phyloP scores from a whole-genome alignment of 2,888 invertebrate genomes.

The Eulithis testata region DNA sequence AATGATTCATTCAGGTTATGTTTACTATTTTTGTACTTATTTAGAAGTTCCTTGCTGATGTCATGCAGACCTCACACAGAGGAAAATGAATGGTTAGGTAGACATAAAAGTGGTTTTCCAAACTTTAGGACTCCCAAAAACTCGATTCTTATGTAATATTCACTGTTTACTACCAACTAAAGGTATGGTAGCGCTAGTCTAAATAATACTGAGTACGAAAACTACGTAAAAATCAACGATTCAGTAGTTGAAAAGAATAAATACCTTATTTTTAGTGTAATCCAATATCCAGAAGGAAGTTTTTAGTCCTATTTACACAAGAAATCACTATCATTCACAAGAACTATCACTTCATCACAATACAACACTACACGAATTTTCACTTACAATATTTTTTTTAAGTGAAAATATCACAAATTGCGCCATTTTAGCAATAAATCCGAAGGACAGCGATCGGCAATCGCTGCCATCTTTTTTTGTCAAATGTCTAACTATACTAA shows the following conservation, averaged over 20 bases:
- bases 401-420: constrained; percentile 82
- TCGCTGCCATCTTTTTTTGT: constrained; percentile 85
- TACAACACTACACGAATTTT: constrained; percentile 80
- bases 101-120: not conserved
- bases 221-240: constrained; percentile 51
- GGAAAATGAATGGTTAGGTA: constrained; percentile 31
- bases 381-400: constrained; percentile 77
- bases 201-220: constrained; percentile 39
- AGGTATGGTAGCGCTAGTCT: constrained; percentile 27
- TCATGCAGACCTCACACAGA: constrained; percentile 61
- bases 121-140: constrained; percentile 20
- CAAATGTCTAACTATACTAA: constrained; percentile 82
- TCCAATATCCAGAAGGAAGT: constrained; percentile 83
- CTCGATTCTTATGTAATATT: constrained; percentile 77
- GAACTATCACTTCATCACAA: constrained; percentile 80
- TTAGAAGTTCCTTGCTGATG: constrained; percentile 64
- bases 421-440: constrained; percentile 82
- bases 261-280: constrained; percentile 83
- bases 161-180: constrained; percentile 40
- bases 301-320: constrained; percentile 78
- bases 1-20: constrained; percentile 64
- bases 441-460: constrained; percentile 81
- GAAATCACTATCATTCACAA: constrained; percentile 78
- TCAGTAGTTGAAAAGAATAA: constrained; percentile 73
- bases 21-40: constrained; percentile 37